Conservation (phyloP, 1,140 invertebrate genomes). For the Trichoplusia ni region DNA sequence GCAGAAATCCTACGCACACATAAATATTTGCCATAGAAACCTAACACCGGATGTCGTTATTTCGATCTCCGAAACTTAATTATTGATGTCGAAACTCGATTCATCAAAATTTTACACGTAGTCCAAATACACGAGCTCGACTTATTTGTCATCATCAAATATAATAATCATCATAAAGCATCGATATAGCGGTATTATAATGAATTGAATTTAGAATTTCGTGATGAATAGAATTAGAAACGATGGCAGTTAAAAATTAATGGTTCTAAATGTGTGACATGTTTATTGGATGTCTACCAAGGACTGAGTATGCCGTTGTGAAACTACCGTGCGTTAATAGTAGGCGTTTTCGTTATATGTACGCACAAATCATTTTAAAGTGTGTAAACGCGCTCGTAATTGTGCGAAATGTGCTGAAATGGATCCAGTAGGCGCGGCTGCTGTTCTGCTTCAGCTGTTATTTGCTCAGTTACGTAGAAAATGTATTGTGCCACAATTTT, state of each 20-base stretch:
- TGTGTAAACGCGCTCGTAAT: constrained; percentile 35
- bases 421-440: constrained; percentile 16
- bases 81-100: constrained; percentile 39
- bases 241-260: constrained; percentile 30
- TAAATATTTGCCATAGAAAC: constrained; percentile 39
- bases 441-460: constrained; percentile 23
- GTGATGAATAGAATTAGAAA: constrained; percentile 30
- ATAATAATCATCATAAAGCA: constrained; percentile 39
- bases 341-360: constrained; percentile 24
- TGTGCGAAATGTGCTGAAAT: constrained; percentile 25
- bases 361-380: constrained; percentile 30
- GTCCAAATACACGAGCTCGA: constrained; percentile 18
- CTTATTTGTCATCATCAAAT: constrained; percentile 41
- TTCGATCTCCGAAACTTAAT: constrained; percentile 43
- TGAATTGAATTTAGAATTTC: constrained; percentile 28
- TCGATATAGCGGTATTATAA: constrained; percentile 28
- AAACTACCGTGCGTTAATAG: constrained; percentile 23
- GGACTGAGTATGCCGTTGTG: constrained; percentile 23
- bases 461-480: constrained; percentile 20
- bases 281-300: constrained; percentile 26
- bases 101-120: constrained; percentile 33
- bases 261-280: constrained; percentile 31
- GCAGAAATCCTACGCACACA: constrained; percentile 45
- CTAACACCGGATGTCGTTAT: constrained; percentile 52
- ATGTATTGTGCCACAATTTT: constrained; percentile 16